Base-by-base conservation (phyloP, 1,140 invertebrate genomes). In the Teleopsis dalmanni region DNA sequence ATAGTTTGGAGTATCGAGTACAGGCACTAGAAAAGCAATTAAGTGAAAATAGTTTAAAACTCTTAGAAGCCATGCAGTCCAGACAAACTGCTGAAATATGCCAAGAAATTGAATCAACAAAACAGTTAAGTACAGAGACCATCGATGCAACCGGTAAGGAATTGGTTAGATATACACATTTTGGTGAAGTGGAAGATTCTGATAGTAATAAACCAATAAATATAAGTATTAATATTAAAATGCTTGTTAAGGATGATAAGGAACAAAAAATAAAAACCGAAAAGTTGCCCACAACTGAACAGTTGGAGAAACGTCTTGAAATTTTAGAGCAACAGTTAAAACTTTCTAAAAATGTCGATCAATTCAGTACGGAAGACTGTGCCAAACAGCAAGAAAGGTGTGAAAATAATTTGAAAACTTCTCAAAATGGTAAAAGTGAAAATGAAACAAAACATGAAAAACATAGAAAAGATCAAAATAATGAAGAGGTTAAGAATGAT, bases 221-320 rank as follows among this genome's bases (percentile, higher is more conserved):
- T 38, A 67, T 67, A 3, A 67, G 64, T 50, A 67, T 67, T 18
- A 67, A 67, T 43, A 67, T 67, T 9, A 64, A 67, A 51, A 67
- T 67, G 64, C 26, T 59, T 25, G 40, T 67, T 13, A 67, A 64
- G 42, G 64, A 67, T 34, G 64, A 67, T 11, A 34, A 37, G 4
- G 43, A 22, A 8, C 54, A 57, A 9, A 45, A 38, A 11, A 54
- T 45, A 21, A 56, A 56, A 36, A 33, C 19, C 1, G 16, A 37
- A 11, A 18, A 50, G 6, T 43, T 53, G 10, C 35, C 57, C 6
- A 54, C 49, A 3, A 59, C 61, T 4, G 64, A 64, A 1, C 64
- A 67, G 26, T 45, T 67, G 2, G 53, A 46, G 1, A 51, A 52
- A 3, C 57, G 64, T 0, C 37, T 67, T 4, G 57, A 65, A 35